These are phyloP conservation scores for Diuraphis noxia DNA, from an alignment of 1,140 invertebrate genomes.

Conservation along the genomic window DNA sequence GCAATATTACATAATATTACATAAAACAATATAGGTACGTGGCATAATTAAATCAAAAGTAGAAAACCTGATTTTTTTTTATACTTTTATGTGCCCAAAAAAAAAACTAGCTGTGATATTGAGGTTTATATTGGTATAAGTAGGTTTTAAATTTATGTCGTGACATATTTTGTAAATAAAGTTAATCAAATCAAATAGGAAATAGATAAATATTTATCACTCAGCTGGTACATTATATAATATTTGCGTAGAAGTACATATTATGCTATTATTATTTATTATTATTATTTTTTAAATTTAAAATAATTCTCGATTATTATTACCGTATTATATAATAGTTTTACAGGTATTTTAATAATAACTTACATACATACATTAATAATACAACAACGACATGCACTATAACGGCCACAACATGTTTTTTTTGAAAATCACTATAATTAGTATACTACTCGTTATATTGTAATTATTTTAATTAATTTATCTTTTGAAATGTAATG, in stretches of 20 bases:
- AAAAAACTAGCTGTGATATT: background rate
- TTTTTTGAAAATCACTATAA: background rate
- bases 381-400: background rate
- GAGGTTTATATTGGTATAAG: background rate
- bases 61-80: constrained; percentile 1
- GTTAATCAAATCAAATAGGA: background rate
- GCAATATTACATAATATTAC: too few species aligned
- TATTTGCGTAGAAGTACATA: too few species aligned
- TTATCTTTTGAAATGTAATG: background rate
- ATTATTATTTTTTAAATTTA: background rate
- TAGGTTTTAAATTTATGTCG: too few species aligned
- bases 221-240: background rate
- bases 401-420: background rate
- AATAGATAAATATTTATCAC: background rate
- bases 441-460: background rate
- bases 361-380: too few species aligned
- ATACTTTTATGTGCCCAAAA: background rate
- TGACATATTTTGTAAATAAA: background rate
- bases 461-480: background rate
- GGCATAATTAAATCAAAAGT: background rate
- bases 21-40: too few species aligned
- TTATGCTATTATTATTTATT: too few species aligned
- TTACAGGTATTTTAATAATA: background rate
- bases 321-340: background rate
- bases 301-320: background rate